phyloP scores from a whole-genome alignment of 92 coral and sea anemone genomes.

The Porites lobata region DNA sequence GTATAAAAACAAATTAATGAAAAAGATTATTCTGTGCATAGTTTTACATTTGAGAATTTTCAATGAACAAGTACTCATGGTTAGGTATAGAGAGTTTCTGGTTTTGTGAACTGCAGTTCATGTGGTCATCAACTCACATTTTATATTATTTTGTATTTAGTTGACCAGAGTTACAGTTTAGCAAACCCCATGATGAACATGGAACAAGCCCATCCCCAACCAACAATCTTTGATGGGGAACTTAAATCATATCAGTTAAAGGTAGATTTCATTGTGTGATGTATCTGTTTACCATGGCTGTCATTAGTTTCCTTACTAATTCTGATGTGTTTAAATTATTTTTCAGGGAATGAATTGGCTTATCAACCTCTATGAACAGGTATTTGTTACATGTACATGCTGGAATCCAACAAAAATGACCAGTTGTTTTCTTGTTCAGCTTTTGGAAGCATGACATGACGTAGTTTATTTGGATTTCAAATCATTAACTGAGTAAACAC shows the following conservation, averaged over 20 bases:
- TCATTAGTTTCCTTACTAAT: too few relatives aligned
- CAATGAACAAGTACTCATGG: too few relatives aligned
- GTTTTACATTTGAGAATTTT: too few relatives aligned
- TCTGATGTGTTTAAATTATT: neutral
- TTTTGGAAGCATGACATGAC: too few relatives aligned
- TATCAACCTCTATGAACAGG: constrained; percentile 96
- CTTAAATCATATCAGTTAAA: constrained; percentile 98
- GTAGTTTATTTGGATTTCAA: too few relatives aligned
- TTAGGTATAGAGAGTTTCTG: too few relatives aligned
- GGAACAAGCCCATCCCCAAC: constrained; percentile 91
- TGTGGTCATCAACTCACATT: neutral
- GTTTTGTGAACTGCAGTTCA: too few relatives aligned
- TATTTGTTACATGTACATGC: neutral
- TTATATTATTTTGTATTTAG: constrained; percentile 53
- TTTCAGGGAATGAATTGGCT: constrained; percentile 98
- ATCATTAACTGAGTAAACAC: too few relatives aligned
- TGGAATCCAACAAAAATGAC: too few relatives aligned
- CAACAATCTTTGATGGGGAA: constrained; percentile 82
- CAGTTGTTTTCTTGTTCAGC: too few relatives aligned
- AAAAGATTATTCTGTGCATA: too few relatives aligned
- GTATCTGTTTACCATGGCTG: neutral
- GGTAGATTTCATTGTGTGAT: constrained; percentile 52
- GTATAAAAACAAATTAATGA: too few relatives aligned
- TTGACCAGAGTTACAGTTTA: constrained; percentile 93
- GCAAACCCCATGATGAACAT: constrained; percentile 89